Evolutionary conservation across 2,113 vertebrate species (phyloP), one percentile per base, ranked within the genome.

Genomic region (Nycticorax nycticorax): DNA sequence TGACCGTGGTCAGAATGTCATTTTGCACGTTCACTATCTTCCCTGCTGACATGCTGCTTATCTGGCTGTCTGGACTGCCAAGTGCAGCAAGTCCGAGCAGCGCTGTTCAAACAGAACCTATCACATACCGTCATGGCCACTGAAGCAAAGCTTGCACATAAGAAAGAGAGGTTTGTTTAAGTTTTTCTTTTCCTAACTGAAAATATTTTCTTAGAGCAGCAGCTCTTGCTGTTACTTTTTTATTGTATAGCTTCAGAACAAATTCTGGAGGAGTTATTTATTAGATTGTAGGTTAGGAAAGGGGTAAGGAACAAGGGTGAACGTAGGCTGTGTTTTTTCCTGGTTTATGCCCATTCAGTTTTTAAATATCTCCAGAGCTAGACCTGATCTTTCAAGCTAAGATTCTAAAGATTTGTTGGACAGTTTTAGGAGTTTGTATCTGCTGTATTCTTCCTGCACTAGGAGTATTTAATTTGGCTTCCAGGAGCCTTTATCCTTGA

Each of bases 141-240:
- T 96, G 94, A 95, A 97, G 94, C 92, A 94, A 66, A 92, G 52
- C 77, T 95, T 95, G 77, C 94, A 64, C 3, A 6, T 89, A 41
- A 56, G 71, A 96, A 80, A 88, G 86, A 85, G 45, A 56, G 24
- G 22, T 88, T 96, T 97, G 77, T 88, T 94, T 73, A 88, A 64
- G 30, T 37, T 85, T 82, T 93, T 88, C 48, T 81, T 80, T 91
- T 90, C 48, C 47, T 84, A 79, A 94, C 39, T 0, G 1, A 87
- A 95, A 96, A 89, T 92, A 87, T 97, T 97, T 96, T 92, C 52
- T 90, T 92, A 94, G 22, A 88, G 21, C 59, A 89, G 48, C 55
- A 94, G 76, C n/a, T 85, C 19, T 59, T 96, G 47, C 82, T 96
- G 60, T 85, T 22, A 17, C 22, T 69, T 88, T 88, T 95, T 91